phyloP scores from a whole-genome alignment of 2,888 invertebrate species.

The Chloroclystis v-ata region DNA sequence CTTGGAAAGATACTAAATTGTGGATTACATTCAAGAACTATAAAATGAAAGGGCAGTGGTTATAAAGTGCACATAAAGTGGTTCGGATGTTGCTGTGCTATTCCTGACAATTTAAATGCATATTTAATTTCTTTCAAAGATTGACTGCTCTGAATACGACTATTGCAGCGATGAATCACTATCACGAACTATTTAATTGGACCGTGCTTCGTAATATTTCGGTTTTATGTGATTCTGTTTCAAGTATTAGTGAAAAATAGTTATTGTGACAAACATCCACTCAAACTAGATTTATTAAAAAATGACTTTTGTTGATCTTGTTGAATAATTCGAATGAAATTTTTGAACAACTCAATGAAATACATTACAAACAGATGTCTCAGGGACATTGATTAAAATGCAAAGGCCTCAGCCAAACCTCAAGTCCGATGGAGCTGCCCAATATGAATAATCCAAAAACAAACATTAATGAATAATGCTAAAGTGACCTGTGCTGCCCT shows the following conservation, averaged over 20 bases:
- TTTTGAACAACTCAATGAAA: too few species aligned
- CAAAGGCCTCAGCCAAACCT: conserved; percentile 7
- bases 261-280: too few species aligned
- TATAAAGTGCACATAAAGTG: conserved; percentile 32
- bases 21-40: conserved; percentile 37
- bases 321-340: too few species aligned
- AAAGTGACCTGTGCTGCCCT: conserved; percentile 28
- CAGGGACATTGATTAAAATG: neutral
- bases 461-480: conserved; percentile 29
- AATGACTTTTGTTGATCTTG: too few species aligned
- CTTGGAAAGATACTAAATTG: conserved; percentile 29
- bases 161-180: neutral
- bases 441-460: conserved; percentile 28
- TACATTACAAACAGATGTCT: neutral
- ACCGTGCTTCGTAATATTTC: too few species aligned
- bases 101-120: conserved; percentile 24
- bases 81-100: conserved; percentile 20
- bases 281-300: too few species aligned
- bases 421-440: conserved; percentile 16
- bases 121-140: conserved; percentile 11
- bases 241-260: too few species aligned
- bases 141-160: neutral
- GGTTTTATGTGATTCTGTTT: too few species aligned
- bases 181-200: neutral
- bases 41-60: conserved; percentile 47